These are phyloP conservation scores for Parapsyche elsis DNA, from an alignment of 1,140 invertebrate species.

Conservation along the genomic window DNA sequence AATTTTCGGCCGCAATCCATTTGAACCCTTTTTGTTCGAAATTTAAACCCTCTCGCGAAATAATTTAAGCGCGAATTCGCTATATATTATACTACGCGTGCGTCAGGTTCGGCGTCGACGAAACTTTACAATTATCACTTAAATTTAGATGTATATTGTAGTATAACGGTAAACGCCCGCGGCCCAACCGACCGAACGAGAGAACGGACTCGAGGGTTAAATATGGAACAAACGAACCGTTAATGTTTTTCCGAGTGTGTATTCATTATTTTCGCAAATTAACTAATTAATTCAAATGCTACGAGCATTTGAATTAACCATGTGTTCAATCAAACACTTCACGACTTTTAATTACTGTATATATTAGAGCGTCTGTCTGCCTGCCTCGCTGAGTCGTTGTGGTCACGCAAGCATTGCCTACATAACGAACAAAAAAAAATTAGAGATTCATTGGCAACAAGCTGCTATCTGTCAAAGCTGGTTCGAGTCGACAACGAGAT, in stretches of 20 bases:
- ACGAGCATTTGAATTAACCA: not conserved
- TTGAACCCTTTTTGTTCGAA: constrained; percentile 40
- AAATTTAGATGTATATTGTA: not conserved
- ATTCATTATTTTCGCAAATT: not conserved
- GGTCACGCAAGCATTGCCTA: no score
- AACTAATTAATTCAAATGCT: not conserved
- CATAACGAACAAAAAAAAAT: no score
- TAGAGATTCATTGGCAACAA: no score
- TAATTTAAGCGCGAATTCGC: not conserved
- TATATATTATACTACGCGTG: not conserved
- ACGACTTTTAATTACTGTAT: not conserved
- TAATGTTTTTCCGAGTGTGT: not conserved
- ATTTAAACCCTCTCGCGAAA: constrained; percentile 1
- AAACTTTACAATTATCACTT: constrained; percentile 32
- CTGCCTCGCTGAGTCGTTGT: no score
- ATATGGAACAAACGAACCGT: not conserved
- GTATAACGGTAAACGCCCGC: not conserved
- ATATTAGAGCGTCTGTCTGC: no score
- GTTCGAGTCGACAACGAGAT: no score
- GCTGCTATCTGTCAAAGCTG: no score
- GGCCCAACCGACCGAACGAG: not conserved
- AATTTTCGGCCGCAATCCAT: constrained; percentile 35
- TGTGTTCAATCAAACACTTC: not conserved
- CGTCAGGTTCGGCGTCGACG: not conserved
- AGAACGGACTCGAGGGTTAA: not conserved